These are phyloP conservation scores for Crioceris asparagi DNA, from an alignment of 2,888 invertebrate species.

Conservation along the genomic window DNA sequence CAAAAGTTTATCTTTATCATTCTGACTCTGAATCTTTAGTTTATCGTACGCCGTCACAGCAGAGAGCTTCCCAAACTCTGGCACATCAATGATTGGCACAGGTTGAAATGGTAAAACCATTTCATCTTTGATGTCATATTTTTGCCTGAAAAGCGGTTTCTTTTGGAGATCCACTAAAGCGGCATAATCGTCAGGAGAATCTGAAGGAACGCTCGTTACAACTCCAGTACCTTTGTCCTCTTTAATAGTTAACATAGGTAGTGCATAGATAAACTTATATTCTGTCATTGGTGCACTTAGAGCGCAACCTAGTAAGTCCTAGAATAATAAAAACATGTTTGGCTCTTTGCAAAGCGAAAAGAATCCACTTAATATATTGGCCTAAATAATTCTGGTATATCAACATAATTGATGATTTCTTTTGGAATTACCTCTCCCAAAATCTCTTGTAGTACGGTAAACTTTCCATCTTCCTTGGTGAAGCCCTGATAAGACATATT, in stretches of 20 bases:
- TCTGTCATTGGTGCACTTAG: slow-evolving; percentile 75
- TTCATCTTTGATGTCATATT: slow-evolving; percentile 77
- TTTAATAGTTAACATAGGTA: slow-evolving; percentile 97
- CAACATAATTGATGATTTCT: no score
- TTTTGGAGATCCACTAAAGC: slow-evolving; percentile 91
- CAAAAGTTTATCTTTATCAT: slow-evolving; percentile 85
- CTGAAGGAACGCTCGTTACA: slow-evolving; percentile 96
- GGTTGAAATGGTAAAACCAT: slow-evolving; percentile 48
- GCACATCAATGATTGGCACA: slow-evolving; percentile 85
- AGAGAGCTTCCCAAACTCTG: slow-evolving; percentile 75
- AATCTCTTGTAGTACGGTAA: slow-evolving; percentile 58
- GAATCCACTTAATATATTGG: no score
- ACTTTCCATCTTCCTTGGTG: slow-evolving; percentile 67
- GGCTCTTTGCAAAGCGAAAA: no score
- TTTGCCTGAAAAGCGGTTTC: slow-evolving; percentile 89
- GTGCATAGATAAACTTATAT: slow-evolving; percentile 76
- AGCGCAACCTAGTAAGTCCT: slow-evolving; percentile 73
- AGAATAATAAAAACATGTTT: slow-evolving; percentile 9
- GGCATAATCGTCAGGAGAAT: slow-evolving; percentile 97
- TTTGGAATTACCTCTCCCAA: slow-evolving; percentile 47
- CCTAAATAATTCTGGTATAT: background rate
- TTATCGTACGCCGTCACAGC: slow-evolving; percentile 78
- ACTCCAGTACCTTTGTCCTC: slow-evolving; percentile 97
- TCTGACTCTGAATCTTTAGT: slow-evolving; percentile 95
- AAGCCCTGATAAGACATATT: slow-evolving; percentile 97